Base-by-base conservation (phyloP, 2,113 vertebrate species). In the Kryptolebias marmoratus region DNA sequence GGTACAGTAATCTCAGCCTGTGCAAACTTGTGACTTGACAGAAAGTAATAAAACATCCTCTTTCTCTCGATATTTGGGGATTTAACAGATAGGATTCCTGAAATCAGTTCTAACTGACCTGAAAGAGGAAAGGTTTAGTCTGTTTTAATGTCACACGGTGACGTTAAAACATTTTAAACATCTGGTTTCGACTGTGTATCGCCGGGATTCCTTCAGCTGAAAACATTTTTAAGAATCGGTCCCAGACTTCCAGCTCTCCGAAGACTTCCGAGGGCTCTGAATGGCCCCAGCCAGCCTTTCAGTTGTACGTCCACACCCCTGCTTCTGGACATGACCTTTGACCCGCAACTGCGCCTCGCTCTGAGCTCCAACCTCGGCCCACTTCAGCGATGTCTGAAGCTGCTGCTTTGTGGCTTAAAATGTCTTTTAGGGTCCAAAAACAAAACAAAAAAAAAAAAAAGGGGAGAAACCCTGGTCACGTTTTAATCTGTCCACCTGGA, bases 241-340 rank as follows among this genome's bases (percentile, higher is more conserved):
- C 65, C 73, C 22, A 69, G 63, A 74, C 53, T 53, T 64, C 30
- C 4, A 30, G 74, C 56, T 68, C 22, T 67, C 53, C 30, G 32
- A 9, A 27, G 61, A 64, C 77, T 72, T 77, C 49, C 0, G 1
- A 65, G 72, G 63, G 59, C 59, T 80, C 77, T 64, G 64, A 78
- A 69, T 14, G 45, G 32, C 44, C 68, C 79, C 4, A 12, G 65
- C 73, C 55, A 68, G 65, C 59, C 56, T 65, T 66, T 80, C 65
- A 15, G 66, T 75, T 58, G 82, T 82, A 92, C 89, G 85, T 90
- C 66, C 86, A 45, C 88, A 71, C 70, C 82, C 88, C 1, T 50
- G 63, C 83, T 85, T 82, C 77, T 78, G 84, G 79, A 93, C 89
- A 83, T 91, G 75, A 90, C 82, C 65, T 85, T 81, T 84, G 80